Percentiles rank a stretch among this genome's conserved stretches.
These are phyloP conservation scores for Thalassoma bifasciatum DNA, from an alignment of 2,113 vertebrate genomes.

Conservation along the genomic window DNA sequence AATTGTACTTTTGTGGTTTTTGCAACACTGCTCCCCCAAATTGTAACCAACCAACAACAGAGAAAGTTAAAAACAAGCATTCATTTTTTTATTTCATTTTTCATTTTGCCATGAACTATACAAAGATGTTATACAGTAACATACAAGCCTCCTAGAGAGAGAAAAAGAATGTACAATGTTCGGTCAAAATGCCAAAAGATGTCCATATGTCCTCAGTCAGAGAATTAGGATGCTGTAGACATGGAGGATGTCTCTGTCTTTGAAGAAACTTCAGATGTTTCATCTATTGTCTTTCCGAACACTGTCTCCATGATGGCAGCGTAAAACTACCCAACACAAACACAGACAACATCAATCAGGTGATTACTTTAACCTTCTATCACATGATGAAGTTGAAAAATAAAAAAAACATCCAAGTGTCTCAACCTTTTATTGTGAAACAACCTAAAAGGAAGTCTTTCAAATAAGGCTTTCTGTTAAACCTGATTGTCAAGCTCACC, in stretches of 20 bases:
- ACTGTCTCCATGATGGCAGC: conserved; percentile 87
- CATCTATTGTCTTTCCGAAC: conserved; percentile 82
- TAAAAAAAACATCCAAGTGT: neutral
- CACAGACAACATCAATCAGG: neutral
- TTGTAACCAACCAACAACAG: neutral
- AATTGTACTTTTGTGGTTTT: neutral
- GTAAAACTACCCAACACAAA: conserved; percentile 78
- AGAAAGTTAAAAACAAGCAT: neutral
- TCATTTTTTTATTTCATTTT: too few species aligned
- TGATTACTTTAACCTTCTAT: neutral
- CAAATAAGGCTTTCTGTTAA: too few species aligned
- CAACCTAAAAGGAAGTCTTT: too few species aligned
- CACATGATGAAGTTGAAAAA: neutral
- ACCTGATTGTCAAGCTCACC: too few species aligned
- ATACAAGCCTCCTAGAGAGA: too few species aligned
- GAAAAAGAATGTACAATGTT: too few species aligned
- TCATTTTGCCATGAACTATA: too few species aligned
- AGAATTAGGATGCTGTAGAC: too few species aligned
- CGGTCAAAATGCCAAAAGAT: too few species aligned
- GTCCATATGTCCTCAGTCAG: too few species aligned
- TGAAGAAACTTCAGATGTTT: conserved; percentile 79
- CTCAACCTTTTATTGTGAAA: neutral
- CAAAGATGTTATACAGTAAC: too few species aligned
- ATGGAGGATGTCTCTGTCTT: neutral
- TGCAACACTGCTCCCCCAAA: neutral